Evolutionary conservation across 1,140 invertebrate genomes (phyloP).

Genomic region (Drosophila watanabei): DNA sequence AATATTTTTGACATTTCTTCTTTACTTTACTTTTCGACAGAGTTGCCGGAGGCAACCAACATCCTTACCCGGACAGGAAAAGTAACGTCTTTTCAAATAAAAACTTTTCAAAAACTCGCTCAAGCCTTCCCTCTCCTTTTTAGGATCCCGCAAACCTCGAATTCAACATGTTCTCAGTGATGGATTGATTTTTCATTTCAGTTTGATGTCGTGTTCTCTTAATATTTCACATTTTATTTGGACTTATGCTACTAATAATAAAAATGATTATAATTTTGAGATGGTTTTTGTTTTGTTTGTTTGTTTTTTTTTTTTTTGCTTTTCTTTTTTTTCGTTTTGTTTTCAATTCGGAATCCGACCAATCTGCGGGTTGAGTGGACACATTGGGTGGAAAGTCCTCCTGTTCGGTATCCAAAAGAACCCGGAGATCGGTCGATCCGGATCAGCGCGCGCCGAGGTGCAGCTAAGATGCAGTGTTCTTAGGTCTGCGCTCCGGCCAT

Average conservation of each 20-base stretch:
- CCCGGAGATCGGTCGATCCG: conserved; percentile 18
- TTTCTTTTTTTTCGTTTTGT: conserved; percentile 13
- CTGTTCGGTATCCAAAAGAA: conserved; percentile 7
- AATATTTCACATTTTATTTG: conserved; percentile 82
- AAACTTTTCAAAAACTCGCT: too few relatives aligned
- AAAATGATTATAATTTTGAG: conserved; percentile 83
- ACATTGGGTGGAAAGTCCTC: neutral
- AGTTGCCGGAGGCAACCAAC: neutral
- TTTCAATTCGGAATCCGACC: conserved; percentile 17
- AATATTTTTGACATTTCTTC: neutral
- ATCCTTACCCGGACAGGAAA: conserved; percentile 8
- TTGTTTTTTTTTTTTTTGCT: conserved; percentile 5
- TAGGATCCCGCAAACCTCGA: conserved; percentile 6
- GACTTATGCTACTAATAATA: conserved; percentile 77
- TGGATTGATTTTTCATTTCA: conserved; percentile 12
- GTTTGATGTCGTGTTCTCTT: conserved; percentile 61
- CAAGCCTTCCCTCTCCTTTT: neutral
- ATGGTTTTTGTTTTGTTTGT: conserved; percentile 61
- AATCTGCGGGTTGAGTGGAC: conserved; percentile 19
- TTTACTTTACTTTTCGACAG: neutral
- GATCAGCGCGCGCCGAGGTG: conserved; percentile 13
- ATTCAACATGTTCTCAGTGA: conserved; percentile 5
- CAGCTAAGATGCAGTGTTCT: conserved; percentile 58
- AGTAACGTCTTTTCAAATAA: neutral
- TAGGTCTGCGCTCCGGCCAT: neutral